Conservation (phyloP, 2,113 vertebrate species). For the Anarrhichthys ocellatus region DNA sequence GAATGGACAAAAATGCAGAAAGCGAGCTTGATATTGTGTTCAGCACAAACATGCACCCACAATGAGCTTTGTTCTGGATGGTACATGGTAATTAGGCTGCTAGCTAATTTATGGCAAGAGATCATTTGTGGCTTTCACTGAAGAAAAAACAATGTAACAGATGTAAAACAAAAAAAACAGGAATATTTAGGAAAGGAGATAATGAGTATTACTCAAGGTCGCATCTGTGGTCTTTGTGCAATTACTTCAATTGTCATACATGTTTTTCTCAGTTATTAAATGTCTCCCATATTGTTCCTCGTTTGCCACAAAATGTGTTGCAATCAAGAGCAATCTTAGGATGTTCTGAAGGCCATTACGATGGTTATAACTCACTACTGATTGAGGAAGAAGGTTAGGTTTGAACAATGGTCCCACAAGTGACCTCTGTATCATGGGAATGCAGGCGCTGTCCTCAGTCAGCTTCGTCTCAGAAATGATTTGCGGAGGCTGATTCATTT, state of each 20-base stretch:
- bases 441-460: not conserved
- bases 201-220: not conserved
- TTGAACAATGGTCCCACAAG: conserved; percentile 25
- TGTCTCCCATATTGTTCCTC: not conserved
- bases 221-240: not conserved
- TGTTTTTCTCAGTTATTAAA: not conserved
- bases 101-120: conserved; percentile 35
- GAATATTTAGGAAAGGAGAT: not conserved
- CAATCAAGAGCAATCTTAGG: conserved; percentile 18
- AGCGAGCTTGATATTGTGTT: conserved; percentile 23
- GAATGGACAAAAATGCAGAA: not conserved
- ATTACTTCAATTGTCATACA: not conserved
- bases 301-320: not conserved
- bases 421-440: conserved; percentile 29
- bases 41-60: conserved; percentile 31
- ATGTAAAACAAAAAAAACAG: not conserved
- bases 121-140: conserved; percentile 41
- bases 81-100: conserved; percentile 55
- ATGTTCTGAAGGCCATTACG: conserved; percentile 26
- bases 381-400: conserved; percentile 22
- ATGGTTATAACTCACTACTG: conserved; percentile 21
- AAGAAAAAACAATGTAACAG: not conserved
- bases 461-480: conserved; percentile 37
- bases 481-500: conserved; percentile 37
- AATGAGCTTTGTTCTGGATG: conserved; percentile 48